Evolutionary conservation across 2,113 vertebrate species (phyloP).

Genomic region (Passerina amoena): DNA sequence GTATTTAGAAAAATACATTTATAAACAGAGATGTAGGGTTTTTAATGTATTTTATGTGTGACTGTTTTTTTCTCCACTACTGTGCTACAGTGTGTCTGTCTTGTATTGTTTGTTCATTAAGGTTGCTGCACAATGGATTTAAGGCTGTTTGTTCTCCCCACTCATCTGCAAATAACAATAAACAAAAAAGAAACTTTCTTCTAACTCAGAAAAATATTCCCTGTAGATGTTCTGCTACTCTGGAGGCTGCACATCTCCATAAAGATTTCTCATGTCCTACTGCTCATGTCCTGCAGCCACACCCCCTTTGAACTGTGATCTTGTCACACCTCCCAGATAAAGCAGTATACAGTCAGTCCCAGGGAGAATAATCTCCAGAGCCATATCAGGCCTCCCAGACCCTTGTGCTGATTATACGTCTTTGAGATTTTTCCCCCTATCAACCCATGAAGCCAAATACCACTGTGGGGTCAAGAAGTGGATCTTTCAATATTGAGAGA

Average conservation of each 20-base stretch:
- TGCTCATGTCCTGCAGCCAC: not conserved
- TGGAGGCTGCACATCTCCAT: not conserved
- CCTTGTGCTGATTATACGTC: fast-evolving
- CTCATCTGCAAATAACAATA: not conserved
- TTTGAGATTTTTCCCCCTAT: not conserved
- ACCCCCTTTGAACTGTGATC: not conserved
- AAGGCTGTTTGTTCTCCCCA: not conserved
- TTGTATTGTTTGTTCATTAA: not conserved
- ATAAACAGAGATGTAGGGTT: fast-evolving
- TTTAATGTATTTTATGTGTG: not conserved
- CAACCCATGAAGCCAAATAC: not conserved
- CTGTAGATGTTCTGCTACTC: not conserved
- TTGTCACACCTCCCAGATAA: not conserved
- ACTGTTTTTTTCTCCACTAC: not conserved
- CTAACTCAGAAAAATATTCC: not conserved
- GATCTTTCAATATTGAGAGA: not conserved
- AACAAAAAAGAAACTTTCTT: not conserved
- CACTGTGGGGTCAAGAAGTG: not conserved
- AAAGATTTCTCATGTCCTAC: not conserved
- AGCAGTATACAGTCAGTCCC: not conserved
- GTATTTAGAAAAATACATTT: not conserved
- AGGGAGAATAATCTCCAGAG: not conserved
- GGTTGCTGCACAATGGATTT: not conserved
- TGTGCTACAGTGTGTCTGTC: not conserved
- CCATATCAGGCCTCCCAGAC: not conserved